phyloP scores from a whole-genome alignment of 2,797 vertebrate species.

The Arctocebus calabarensis region DNA sequence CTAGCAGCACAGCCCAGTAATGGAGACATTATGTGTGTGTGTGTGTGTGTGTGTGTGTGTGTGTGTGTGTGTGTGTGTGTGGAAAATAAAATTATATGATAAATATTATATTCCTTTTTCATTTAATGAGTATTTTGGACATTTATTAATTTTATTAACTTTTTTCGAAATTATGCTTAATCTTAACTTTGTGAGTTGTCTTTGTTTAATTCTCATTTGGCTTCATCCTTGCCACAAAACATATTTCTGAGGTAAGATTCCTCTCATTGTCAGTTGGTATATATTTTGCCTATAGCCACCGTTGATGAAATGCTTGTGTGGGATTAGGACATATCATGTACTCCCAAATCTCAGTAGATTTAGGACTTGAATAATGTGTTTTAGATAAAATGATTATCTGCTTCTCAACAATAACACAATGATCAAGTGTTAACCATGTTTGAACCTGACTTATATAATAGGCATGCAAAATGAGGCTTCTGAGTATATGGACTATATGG shows the following conservation, averaged over 20 bases:
- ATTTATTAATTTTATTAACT: slow-evolving; percentile 10
- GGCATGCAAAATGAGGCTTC: slow-evolving; percentile 46
- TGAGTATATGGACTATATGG: slow-evolving; percentile 17
- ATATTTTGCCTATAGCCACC: slow-evolving; percentile 20
- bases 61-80: too few relatives aligned
- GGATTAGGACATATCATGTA: neutral
- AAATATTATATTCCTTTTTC: neutral
- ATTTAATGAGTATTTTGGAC: neutral
- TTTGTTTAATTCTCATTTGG: slow-evolving; percentile 41
- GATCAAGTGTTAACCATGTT: slow-evolving; percentile 49
- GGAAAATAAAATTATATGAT: slow-evolving; percentile 29
- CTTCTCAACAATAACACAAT: slow-evolving; percentile 34
- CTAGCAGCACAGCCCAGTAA: neutral
- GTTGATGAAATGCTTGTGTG: neutral
- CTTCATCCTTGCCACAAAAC: neutral
- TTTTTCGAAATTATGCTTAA: neutral
- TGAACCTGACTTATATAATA: slow-evolving; percentile 35
- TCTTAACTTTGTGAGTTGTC: neutral
- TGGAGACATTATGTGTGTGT: neutral
- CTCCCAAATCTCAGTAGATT: neutral
- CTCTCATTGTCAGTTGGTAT: neutral
- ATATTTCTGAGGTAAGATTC: slow-evolving; percentile 41
- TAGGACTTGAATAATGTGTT: slow-evolving; percentile 37
- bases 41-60: neutral
- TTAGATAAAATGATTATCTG: neutral